Evolutionary conservation across 2,888 invertebrate species (phyloP).

Genomic region (Synanthedon formicaeformis): DNA sequence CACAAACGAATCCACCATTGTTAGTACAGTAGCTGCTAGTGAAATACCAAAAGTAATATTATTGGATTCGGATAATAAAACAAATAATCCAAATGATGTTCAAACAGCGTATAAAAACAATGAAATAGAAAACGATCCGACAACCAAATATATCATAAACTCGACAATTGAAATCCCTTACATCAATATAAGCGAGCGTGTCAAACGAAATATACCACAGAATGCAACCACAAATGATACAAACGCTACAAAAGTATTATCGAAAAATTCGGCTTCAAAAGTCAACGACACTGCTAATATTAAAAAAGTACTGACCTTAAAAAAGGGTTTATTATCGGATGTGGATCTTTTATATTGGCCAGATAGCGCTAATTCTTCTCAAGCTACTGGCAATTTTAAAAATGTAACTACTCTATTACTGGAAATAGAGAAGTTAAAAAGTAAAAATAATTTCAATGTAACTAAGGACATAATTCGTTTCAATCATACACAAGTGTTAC

Average conservation of each 20-base stretch:
- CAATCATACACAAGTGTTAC: conserved; percentile 38
- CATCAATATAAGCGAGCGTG: conserved; percentile 13
- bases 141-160: conserved; percentile 9
- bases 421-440: conserved; percentile 43
- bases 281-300: not conserved
- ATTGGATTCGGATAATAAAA: conserved; percentile 18
- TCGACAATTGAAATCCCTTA: conserved; percentile 17
- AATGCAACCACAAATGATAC: not conserved
- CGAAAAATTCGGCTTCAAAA: not conserved
- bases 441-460: conserved; percentile 33
- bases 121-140: conserved; percentile 26
- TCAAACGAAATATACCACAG: conserved; percentile 24
- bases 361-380: conserved; percentile 14
- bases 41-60: too few relatives aligned
- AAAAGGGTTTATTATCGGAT: conserved; percentile 24
- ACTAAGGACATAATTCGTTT: conserved; percentile 32
- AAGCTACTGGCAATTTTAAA: conserved; percentile 14
- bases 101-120: conserved; percentile 38
- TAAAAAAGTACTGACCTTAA: conserved; percentile 16
- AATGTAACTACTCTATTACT: conserved; percentile 46
- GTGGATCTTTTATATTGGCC: conserved; percentile 52
- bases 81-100: conserved; percentile 19
- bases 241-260: not conserved
- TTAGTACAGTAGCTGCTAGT: too few relatives aligned
- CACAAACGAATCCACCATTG: too few relatives aligned